Base-by-base conservation (phyloP, 2,888 invertebrate genomes). In the Phyllotreta striolata region DNA sequence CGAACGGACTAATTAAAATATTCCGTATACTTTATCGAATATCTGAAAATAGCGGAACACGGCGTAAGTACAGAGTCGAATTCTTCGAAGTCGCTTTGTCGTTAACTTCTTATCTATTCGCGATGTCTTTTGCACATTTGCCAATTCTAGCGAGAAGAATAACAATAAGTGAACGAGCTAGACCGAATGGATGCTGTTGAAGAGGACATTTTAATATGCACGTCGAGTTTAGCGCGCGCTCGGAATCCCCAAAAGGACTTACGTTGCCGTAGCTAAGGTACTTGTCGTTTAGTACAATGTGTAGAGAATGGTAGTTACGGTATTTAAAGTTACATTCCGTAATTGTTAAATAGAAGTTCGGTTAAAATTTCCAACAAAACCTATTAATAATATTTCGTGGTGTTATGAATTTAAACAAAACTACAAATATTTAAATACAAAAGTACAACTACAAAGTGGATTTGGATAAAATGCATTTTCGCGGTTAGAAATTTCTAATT, bases 101-200 rank as follows among this genome's bases (percentile, higher is more conserved):
- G 74, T 76, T 77, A 76, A 77, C 75, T 77, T 75, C 76, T 77
- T 78, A 77, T 78, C 77, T 78, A 76, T 77, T 76, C 76, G 73
- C 74, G 69, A 75, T 77, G 77, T 78, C 77, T 79, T 77, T 78
- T 78, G 77, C 78, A 78, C 77, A 78, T 79, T 78, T 78, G 76
- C 79, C 77, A 77, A 76, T 75, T 72, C 72, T 72, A 73, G 72
- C 75, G 77, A 74, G 76, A 74, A 75, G 78, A 78, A 78, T 77
- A 78, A 76, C 76, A 78, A 78, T 77, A 78, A 75, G 78, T 73
- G 67, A 51, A 54, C 43, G 62, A 62, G 61, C 57, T 38, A 57
- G 72, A 54, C 52, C 63, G 68, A 71, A 74, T 73, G 72, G 72
- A 74, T 72, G 72, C 71, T 60, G 38, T 44, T 54, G 68, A 64